phyloP scores from a whole-genome alignment of 2,113 vertebrate species.

The Anhinga anhinga region DNA sequence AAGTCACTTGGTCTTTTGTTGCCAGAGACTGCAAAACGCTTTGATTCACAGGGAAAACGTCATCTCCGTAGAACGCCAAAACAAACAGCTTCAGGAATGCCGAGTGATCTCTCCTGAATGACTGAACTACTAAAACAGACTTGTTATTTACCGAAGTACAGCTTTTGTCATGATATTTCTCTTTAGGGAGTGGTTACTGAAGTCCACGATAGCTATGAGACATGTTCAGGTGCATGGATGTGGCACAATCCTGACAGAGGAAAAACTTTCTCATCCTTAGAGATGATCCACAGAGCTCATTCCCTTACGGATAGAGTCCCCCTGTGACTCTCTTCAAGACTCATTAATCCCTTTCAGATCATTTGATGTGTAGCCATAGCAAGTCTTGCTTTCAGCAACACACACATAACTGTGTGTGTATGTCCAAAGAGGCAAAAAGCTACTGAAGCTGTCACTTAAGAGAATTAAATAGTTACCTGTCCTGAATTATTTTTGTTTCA shows the following conservation, averaged over 20 bases:
- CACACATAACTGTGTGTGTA: accelerated
- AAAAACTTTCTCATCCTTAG: accelerated
- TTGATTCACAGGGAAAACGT: background rate
- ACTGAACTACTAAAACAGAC: background rate
- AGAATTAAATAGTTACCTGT: background rate
- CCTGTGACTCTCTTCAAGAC: background rate
- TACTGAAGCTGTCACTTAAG: background rate
- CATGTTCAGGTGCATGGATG: too few species aligned
- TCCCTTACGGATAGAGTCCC: background rate
- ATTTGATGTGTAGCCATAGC: background rate
- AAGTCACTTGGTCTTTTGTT: background rate
- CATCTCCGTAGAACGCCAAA: background rate
- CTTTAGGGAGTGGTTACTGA: background rate
- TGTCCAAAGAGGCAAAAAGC: background rate
- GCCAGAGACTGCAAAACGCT: background rate
- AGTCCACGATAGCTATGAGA: background rate
- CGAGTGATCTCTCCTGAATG: background rate
- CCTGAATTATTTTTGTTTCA: background rate
- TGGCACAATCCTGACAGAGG: background rate
- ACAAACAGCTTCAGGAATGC: background rate
- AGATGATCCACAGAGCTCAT: background rate
- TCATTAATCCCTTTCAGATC: background rate
- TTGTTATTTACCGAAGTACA: background rate
- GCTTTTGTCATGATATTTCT: background rate
- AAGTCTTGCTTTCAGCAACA: background rate